Percentiles rank a stretch among this genome's conserved stretches.
These are phyloP conservation scores for Fragum fragum DNA, from an alignment of 2,888 invertebrate species.

Conservation along the genomic window DNA sequence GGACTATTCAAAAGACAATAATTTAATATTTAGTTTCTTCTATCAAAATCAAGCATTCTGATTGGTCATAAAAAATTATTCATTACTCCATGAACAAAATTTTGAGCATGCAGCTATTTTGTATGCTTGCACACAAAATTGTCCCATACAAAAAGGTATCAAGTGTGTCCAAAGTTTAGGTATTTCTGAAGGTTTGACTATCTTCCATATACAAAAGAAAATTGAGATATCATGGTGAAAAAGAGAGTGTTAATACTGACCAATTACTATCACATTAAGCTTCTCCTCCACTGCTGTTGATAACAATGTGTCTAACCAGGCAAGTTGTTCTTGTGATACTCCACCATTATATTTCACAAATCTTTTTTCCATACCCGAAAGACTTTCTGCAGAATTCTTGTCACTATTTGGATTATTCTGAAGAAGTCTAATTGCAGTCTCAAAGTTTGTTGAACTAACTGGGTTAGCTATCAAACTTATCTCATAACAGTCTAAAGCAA, in stretches of 20 bases:
- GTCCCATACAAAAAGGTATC: no score
- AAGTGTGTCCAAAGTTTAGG: no score
- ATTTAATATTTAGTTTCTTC: no score
- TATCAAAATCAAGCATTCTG: no score
- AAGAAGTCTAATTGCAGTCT: conserved; percentile 76
- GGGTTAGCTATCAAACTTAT: conserved; percentile 83
- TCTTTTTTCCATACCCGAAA: conserved; percentile 77
- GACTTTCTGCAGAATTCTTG: conserved; percentile 77
- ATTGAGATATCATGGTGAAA: no score
- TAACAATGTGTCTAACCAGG: conserved; percentile 84
- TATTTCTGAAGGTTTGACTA: no score
- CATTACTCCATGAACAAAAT: no score
- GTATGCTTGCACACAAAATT: no score
- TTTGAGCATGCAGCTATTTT: no score
- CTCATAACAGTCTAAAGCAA: conserved; percentile 86
- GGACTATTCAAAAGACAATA: no score
- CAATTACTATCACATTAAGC: conserved; percentile 85
- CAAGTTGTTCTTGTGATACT: conserved; percentile 82
- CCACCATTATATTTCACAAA: conserved; percentile 86
- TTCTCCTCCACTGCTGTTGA: conserved; percentile 74
- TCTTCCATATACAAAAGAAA: no score
- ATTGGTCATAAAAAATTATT: no score
- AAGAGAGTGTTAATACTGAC: conserved; percentile 78
- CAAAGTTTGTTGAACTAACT: conserved; percentile 70
- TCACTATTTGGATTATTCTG: conserved; percentile 82